These are phyloP conservation scores for Sebastes cheni DNA, from an alignment of 2,797 vertebrate species.

Conservation along the genomic window DNA sequence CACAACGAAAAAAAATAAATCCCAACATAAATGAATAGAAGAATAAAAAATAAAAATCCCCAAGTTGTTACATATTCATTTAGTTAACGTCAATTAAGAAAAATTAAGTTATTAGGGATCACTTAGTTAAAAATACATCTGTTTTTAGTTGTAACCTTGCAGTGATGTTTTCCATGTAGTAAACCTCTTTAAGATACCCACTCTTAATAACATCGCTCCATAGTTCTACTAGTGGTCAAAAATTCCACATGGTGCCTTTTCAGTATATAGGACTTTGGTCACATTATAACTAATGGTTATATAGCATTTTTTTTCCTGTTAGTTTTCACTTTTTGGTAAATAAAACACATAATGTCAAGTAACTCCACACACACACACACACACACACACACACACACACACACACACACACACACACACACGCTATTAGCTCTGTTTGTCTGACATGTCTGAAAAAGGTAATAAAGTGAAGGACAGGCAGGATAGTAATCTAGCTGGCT, in stretches of 20 bases:
- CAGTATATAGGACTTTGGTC: not conserved
- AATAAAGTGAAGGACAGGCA: not conserved
- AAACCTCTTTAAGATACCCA: too few relatives aligned
- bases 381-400: not conserved
- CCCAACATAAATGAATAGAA: too few relatives aligned
- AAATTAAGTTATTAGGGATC: too few relatives aligned
- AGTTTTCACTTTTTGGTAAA: not conserved
- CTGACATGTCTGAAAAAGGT: conserved; percentile 11
- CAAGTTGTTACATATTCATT: too few relatives aligned
- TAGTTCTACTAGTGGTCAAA: not conserved
- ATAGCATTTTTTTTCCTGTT: not conserved
- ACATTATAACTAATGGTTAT: not conserved
- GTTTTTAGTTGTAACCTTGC: too few relatives aligned
- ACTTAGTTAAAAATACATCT: too few relatives aligned
- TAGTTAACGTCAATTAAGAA: too few relatives aligned
- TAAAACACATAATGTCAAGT: not conserved
- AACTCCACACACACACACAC: not conserved
- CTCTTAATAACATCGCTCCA: not conserved
- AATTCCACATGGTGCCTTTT: too few relatives aligned
- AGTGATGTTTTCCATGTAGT: too few relatives aligned
- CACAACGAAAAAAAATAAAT: too few relatives aligned
- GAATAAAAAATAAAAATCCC: too few relatives aligned
- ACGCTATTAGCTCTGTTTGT: not conserved
- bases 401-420: not conserved
- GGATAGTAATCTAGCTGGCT: not conserved